Evolutionary conservation across 2,113 vertebrate species (phyloP).

Genomic region (Anarrhichthys ocellatus): DNA sequence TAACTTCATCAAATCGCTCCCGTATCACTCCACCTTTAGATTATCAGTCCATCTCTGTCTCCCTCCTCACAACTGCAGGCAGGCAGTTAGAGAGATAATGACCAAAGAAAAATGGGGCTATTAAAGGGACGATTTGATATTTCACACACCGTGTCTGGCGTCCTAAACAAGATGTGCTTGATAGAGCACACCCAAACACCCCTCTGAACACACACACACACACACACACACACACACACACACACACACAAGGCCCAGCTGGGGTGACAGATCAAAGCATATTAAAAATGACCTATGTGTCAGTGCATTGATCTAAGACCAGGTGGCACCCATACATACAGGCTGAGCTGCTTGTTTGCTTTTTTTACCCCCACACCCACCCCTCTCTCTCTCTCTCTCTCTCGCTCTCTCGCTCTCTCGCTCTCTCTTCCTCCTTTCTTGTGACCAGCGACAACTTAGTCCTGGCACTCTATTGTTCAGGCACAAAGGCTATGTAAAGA

Average conservation of each 20-base stretch:
- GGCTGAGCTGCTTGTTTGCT: conserved; percentile 51
- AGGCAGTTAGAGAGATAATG: conserved; percentile 56
- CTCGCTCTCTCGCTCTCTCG: conserved; percentile 4
- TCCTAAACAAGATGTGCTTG: conserved; percentile 77
- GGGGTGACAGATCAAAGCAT: conserved; percentile 79
- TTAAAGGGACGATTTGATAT: conserved; percentile 81
- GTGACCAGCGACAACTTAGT: conserved; percentile 75
- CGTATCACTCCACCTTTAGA: conserved; percentile 3
- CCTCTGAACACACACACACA: conserved; percentile 32
- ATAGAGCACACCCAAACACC: conserved; percentile 50
- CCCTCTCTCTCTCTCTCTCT: conserved; percentile 6
- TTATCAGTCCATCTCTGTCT: conserved; percentile 37
- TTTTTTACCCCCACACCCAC: conserved; percentile 4
- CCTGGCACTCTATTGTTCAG: conserved; percentile 71
- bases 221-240: conserved; percentile 14
- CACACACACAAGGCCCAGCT: conserved; percentile 45
- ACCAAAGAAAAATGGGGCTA: conserved; percentile 77
- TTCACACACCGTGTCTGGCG: conserved; percentile 71
- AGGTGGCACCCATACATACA: conserved; percentile 75
- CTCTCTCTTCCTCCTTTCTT: conserved; percentile 58
- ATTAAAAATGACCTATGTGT: conserved; percentile 82
- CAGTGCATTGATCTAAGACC: conserved; percentile 80
- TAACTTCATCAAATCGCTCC: conserved; percentile 41
- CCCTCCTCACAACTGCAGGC: conserved; percentile 43
- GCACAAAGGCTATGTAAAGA: conserved; percentile 80